Conservation (phyloP, 2,113 vertebrate species). For the Pituophis catenifer region DNA sequence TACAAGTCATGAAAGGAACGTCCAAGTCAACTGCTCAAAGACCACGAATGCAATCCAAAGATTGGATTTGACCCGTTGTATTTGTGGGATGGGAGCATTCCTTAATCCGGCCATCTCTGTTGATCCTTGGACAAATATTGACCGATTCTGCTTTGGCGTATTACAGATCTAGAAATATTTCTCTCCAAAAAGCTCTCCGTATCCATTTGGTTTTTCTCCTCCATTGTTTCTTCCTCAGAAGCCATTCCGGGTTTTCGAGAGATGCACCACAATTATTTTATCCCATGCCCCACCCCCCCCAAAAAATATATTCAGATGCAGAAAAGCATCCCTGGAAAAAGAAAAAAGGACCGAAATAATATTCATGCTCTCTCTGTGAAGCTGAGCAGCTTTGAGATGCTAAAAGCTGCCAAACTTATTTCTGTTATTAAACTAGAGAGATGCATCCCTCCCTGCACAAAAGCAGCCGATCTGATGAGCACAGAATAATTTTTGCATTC, state of each 20-base stretch:
- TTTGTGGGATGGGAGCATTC: not conserved
- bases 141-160: not conserved
- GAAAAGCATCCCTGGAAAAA: constrained; percentile 26
- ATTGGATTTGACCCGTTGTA: not conserved
- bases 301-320: constrained; percentile 41
- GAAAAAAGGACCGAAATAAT: constrained; percentile 24
- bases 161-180: not conserved
- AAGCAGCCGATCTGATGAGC: constrained; percentile 37
- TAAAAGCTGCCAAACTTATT: constrained; percentile 29
- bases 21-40: not conserved
- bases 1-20: not conserved
- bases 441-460: not conserved
- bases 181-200: not conserved
- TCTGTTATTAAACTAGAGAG: constrained; percentile 10
- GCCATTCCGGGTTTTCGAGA: not conserved
- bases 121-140: not conserved
- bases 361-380: constrained; percentile 15
- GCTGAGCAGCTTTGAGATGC: constrained; percentile 7
- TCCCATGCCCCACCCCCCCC: constrained; percentile 1
- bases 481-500: constrained; percentile 14
- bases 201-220: not conserved
- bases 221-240: not conserved
- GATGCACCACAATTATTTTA: constrained; percentile 22
- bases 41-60: not conserved
- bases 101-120: not conserved